These are phyloP conservation scores for Eretmocerus hayati DNA, from an alignment of 2,888 invertebrate species.

Conservation along the genomic window DNA sequence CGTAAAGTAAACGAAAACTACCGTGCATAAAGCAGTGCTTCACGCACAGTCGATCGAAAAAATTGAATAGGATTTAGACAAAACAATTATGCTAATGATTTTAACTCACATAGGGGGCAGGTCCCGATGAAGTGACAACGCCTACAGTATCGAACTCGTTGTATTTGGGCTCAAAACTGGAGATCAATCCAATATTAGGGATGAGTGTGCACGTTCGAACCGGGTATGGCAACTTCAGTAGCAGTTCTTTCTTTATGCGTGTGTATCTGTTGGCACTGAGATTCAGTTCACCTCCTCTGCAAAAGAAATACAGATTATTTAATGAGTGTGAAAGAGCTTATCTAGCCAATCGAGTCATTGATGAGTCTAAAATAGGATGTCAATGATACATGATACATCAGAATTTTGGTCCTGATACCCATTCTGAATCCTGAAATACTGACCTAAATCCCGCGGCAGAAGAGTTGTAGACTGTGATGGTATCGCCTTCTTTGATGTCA, in stretches of 20 bases:
- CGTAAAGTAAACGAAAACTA: no score
- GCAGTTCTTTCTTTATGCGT: conserved; percentile 42
- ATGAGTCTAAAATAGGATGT: not conserved
- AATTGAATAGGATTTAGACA: no score
- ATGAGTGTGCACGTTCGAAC: conserved; percentile 49
- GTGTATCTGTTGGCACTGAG: conserved; percentile 53
- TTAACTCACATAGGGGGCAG: conserved; percentile 42
- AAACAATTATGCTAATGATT: not conserved
- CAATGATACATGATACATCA: not conserved
- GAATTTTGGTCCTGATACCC: not conserved
- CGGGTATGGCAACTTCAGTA: conserved; percentile 27
- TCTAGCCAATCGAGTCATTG: not conserved
- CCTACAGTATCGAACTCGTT: conserved; percentile 72
- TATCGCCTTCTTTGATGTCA: conserved; percentile 56
- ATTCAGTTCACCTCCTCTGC: conserved; percentile 47
- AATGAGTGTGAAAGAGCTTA: not conserved
- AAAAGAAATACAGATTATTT: no score
- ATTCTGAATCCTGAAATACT: no score
- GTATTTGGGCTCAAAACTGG: conserved; percentile 49
- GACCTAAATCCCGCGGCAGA: conserved; percentile 50
- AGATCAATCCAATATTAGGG: conserved; percentile 42
- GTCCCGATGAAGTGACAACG: conserved; percentile 55
- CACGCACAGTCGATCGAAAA: no score
- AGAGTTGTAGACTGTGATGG: conserved; percentile 56
- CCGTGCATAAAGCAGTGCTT: no score